These are phyloP conservation scores for Heliconius sara DNA, from an alignment of 2,888 invertebrate genomes.

Conservation along the genomic window DNA sequence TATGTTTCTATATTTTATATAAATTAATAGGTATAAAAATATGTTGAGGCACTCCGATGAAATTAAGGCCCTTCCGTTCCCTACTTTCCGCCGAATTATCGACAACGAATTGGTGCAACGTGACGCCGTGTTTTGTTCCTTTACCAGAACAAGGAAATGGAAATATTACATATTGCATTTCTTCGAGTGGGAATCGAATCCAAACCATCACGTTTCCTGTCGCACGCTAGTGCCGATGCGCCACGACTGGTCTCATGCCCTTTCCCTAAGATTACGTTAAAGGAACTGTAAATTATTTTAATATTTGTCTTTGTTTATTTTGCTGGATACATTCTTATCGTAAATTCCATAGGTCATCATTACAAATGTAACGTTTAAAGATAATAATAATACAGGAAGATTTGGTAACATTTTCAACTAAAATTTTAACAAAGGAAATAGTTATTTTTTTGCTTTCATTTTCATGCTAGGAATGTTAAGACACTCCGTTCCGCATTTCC, in stretches of 20 bases:
- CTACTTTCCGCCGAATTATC: no score
- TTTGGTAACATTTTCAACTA: background rate
- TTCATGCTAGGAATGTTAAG: no score
- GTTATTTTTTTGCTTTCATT: background rate
- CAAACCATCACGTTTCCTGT: background rate
- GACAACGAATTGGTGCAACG: no score
- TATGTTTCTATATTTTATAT: background rate
- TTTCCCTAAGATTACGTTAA: background rate
- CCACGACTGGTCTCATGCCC: no score
- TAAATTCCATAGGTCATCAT: background rate
- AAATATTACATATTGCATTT: no score
- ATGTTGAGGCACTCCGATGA: no score
- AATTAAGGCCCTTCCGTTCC: no score
- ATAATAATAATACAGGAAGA: slow-evolving; percentile 16
- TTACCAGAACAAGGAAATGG: no score
- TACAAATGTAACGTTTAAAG: background rate
- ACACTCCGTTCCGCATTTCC: no score
- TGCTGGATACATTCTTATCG: slow-evolving; percentile 4
- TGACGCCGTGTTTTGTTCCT: no score
- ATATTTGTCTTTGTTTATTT: slow-evolving; percentile 20
- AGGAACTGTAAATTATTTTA: background rate
- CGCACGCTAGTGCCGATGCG: no score
- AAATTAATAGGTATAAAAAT: no score
- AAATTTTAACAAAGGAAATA: background rate
- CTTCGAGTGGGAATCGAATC: background rate